Base-by-base conservation (phyloP, 1,140 invertebrate species). In the Brevipalpus yothersi region DNA sequence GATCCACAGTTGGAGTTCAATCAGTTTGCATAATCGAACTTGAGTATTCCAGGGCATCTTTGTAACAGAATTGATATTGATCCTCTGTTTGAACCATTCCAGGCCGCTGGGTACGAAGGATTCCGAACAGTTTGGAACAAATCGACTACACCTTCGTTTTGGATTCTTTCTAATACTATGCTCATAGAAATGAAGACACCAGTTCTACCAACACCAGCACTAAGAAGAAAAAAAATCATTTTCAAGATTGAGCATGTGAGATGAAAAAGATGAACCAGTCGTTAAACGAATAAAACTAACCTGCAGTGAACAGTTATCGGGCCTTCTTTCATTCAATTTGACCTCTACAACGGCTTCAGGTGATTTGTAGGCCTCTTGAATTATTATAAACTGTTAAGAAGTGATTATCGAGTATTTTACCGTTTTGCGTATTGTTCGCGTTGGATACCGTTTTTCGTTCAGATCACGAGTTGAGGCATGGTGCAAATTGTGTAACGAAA, bases 81-180 rank as follows among this genome's bases (percentile, higher is more conserved):
- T 98, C 92, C 83, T 96, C 91, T 63, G 92, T 95, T 75, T 98
- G 93, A 60, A 99, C 93, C 92, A 98, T 97, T 60, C 90, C 91
- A 58, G 92, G 91, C 64, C 95, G 79, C 73, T 99, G 92, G 58
- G 93, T 96, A 68, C 95, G 80, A 63, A 99, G 76, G 73, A 95
- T 91, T 74, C n/a, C 94, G 82, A 53, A 96, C 92, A 3, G 92
- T 95, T 74, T 96, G 92, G 81, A 98, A 99, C 66, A 98, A 84
- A 75, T 99, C 95, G 10, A 98, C 86, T 9, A 96, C 88, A 15
- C 91, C 90, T 72, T 99, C 95, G 70, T 93, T 95, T 70, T 95
- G 88, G 86, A 99, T 95, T 61, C 93, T 79, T 71, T 98, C 94
- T 65, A 98, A 73, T n/a, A 97, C 90, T 68, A 95, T 94, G 69